These are phyloP conservation scores for Oeneis ivallda DNA, from an alignment of 2,888 invertebrate genomes.

Conservation along the genomic window DNA sequence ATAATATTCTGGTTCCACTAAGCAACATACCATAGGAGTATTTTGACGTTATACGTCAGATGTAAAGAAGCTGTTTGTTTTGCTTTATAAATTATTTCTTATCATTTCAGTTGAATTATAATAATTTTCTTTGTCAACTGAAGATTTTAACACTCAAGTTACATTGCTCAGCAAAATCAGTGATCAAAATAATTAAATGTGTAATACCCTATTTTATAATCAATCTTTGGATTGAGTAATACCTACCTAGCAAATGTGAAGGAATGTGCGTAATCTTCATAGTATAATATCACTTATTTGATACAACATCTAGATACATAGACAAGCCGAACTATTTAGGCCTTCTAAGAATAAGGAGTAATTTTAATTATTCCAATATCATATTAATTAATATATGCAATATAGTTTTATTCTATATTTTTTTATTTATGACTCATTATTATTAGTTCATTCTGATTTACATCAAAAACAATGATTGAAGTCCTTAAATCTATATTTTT, in stretches of 20 bases:
- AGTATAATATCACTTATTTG: conserved; percentile 39
- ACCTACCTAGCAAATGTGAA: conserved; percentile 52
- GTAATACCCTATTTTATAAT: conserved; percentile 45
- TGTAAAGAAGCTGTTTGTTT: background rate
- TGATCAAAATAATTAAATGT: conserved; percentile 39
- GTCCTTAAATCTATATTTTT: conserved; percentile 13
- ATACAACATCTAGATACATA: conserved; percentile 32
- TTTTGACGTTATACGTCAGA: conserved; percentile 3
- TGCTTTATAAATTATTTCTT: background rate
- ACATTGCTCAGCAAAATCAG: conserved; percentile 39
- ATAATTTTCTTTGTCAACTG: background rate
- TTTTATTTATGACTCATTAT: conserved; percentile 56
- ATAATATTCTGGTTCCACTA: conserved; percentile 27
- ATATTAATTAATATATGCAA: conserved; percentile 52
- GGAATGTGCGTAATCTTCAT: conserved; percentile 66
- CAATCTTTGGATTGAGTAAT: conserved; percentile 72
- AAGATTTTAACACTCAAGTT: conserved; percentile 2
- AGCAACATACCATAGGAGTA: conserved; percentile 27
- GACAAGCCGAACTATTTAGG: conserved; percentile 28
- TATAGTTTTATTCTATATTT: conserved; percentile 52
- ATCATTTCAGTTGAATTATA: too few species aligned
- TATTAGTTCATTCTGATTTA: conserved; percentile 46
- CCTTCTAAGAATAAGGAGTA: conserved; percentile 29
- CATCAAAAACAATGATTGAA: conserved; percentile 20
- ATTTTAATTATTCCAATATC: conserved; percentile 27